Conservation (phyloP, 2,113 vertebrate genomes). For the Coptodon bakossiorum region DNA sequence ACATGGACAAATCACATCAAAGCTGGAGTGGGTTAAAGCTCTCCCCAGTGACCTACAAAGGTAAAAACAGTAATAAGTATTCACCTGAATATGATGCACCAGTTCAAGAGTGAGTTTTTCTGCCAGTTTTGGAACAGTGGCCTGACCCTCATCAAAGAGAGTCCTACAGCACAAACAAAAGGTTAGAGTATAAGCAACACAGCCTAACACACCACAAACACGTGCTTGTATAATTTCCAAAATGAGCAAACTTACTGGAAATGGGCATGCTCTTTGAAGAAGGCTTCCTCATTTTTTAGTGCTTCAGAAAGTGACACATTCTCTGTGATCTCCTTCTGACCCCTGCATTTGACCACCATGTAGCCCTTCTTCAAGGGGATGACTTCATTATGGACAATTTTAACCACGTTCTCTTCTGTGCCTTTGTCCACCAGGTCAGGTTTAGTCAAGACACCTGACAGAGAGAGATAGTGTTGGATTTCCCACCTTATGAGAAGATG, state of each 20-base stretch:
- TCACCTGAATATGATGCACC: constrained; percentile 63
- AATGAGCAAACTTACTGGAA: constrained; percentile 66
- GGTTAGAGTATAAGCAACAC: background rate
- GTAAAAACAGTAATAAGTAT: background rate
- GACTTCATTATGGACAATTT: constrained; percentile 71
- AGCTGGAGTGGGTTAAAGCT: background rate
- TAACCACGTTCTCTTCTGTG: constrained; percentile 68
- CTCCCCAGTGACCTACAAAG: background rate
- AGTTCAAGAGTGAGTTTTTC: constrained; percentile 65
- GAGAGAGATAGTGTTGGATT: background rate
- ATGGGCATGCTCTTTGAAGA: constrained; percentile 72
- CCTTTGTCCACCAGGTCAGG: constrained; percentile 86
- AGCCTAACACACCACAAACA: background rate
- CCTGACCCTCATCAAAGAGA: constrained; percentile 39
- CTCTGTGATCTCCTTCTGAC: constrained; percentile 76
- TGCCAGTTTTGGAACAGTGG: constrained; percentile 54
- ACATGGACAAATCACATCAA: background rate
- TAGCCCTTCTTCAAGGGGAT: constrained; percentile 83
- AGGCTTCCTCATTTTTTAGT: constrained; percentile 69
- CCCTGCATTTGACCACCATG: constrained; percentile 84
- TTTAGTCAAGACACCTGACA: constrained; percentile 84
- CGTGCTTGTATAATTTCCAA: background rate
- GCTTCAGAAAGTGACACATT: constrained; percentile 69
- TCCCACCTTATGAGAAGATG: background rate
- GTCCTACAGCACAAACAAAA: background rate